These are phyloP conservation scores for Phalanger gymnotis DNA, from an alignment of 2,797 vertebrate species.

Conservation along the genomic window DNA sequence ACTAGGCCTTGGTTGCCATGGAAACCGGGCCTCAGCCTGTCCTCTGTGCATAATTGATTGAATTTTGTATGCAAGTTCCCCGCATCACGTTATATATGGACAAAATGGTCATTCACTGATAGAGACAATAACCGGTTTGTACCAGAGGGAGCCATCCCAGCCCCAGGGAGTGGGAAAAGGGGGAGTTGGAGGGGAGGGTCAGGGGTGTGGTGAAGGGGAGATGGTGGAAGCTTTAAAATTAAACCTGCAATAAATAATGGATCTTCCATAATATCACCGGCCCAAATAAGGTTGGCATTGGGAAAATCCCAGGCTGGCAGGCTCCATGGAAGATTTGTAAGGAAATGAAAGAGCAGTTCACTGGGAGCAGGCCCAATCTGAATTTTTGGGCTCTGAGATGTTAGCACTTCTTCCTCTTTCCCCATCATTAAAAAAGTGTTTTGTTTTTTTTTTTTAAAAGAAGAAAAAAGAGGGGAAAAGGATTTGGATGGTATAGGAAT, in stretches of 20 bases:
- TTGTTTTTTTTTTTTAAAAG: neutral
- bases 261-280: neutral
- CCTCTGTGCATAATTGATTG: constrained; percentile 84
- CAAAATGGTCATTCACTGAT: constrained; percentile 79
- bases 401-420: neutral
- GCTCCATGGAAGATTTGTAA: neutral
- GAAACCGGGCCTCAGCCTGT: constrained; percentile 87
- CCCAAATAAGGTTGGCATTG: neutral
- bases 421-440: neutral
- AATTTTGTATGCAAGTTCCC: constrained; percentile 85
- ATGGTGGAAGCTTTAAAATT: neutral
- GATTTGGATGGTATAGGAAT: neutral
- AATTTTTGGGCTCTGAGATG: neutral
- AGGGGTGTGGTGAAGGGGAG: neutral
- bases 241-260: neutral
- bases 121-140: constrained; percentile 75
- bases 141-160: constrained; percentile 72
- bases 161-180: neutral
- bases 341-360: neutral
- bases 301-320: neutral
- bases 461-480: neutral
- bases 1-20: constrained; percentile 89
- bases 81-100: constrained; percentile 82
- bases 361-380: neutral
- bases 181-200: neutral